Conservation (phyloP, 2,888 invertebrate species). For the Deroplatys truncata region DNA sequence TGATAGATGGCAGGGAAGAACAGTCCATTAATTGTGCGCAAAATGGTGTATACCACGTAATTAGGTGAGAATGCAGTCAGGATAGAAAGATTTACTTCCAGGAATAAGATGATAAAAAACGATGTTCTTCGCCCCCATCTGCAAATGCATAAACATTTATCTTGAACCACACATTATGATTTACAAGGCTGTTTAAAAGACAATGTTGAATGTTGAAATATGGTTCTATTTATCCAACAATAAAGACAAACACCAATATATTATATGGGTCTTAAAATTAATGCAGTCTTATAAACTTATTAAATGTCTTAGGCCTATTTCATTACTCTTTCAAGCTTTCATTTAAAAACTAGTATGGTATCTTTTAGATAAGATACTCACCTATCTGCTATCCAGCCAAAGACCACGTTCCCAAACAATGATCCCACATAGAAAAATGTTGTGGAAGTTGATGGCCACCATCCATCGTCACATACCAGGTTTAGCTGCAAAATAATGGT, state of each 20-base stretch:
- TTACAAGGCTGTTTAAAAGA: constrained; percentile 8
- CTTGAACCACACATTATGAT: too few relatives aligned
- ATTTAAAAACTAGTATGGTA: too few relatives aligned
- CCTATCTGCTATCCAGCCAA: constrained; percentile 65
- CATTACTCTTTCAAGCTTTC: too few relatives aligned
- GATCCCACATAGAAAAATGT: constrained; percentile 66
- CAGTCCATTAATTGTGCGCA: constrained; percentile 58
- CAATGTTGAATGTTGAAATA: background rate
- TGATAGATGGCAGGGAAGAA: constrained; percentile 66
- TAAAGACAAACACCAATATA: too few relatives aligned
- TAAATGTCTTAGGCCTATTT: too few relatives aligned
- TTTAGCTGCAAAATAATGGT: constrained; percentile 52
- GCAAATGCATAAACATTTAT: constrained; percentile 31
- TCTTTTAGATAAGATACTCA: constrained; percentile 33
- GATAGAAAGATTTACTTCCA: constrained; percentile 59
- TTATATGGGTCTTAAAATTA: too few relatives aligned
- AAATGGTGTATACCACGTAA: constrained; percentile 55
- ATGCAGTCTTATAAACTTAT: too few relatives aligned
- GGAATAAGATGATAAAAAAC: constrained; percentile 57
- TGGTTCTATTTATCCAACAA: too few relatives aligned
- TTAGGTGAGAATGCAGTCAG: constrained; percentile 57
- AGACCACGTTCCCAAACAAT: constrained; percentile 61
- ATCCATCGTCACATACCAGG: constrained; percentile 59
- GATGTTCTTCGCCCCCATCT: constrained; percentile 61
- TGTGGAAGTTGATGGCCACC: constrained; percentile 59